Evolutionary conservation across 1,140 invertebrate genomes (phyloP), one percentile per base, ranked within the genome.

Genomic region (Drosophila punjabiensis): DNA sequence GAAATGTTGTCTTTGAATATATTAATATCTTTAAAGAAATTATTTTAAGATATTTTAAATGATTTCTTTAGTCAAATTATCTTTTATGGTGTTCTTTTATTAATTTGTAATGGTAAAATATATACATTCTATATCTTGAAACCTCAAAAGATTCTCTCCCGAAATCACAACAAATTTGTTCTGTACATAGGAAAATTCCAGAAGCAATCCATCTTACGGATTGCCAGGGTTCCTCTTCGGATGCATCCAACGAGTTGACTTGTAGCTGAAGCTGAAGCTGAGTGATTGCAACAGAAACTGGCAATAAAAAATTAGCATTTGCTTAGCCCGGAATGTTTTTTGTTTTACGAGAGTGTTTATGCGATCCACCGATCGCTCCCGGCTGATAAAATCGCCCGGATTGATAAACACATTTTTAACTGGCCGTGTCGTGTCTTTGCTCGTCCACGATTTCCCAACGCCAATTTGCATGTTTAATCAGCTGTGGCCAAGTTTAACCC

Each of bases 381-480:
- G 50, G 63, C 74, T 81, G 85, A 90, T 90, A 81, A 90, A 70
- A 82, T 85, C 76, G 64, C 37, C 9, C 37, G 80, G 68, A 89
- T 81, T 89, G 81, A 88, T 84, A 84, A 82, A 83, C 80, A 83
- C 80, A 83, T 87, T 88, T 78, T 88, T 52, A 83, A 48, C 68
- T 67, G 84, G 70, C 82, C 68, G 70, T 85, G 76, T 88, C 83
- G 82, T 79, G 80, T 86, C 62, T 76, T 63, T 62, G 64, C 71
- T 82, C 74, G 48, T 81, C 78, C 85, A 86, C 86, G 86, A 90
- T 90, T 90, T 90, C 81, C 77, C 76, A 81, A 81, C 63, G 63
- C 56, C 79, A 81, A 81, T 81, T 81, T 81, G 86, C 82, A 90
- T 90, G 86, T 89, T 90, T 89, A 89, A 89, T 86, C 86, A 89